Evolutionary conservation across 2,113 vertebrate species (phyloP), one percentile per base, ranked within the genome.

Genomic region (Semnopithecus entellus): DNA sequence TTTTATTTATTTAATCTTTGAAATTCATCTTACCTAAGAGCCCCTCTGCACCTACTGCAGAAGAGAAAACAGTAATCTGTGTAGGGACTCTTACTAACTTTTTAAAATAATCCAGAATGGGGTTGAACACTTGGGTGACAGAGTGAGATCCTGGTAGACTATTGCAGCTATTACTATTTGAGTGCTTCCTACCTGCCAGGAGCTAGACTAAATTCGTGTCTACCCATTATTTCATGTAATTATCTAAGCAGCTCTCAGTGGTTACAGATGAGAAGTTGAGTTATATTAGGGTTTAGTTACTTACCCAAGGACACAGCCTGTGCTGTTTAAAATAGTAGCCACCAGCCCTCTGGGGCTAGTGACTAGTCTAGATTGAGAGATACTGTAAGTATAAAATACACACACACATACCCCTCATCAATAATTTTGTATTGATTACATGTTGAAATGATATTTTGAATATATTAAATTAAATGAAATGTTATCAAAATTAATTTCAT

Each of bases 181-280:
- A 87, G 48, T 23, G 30, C n/a, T 90, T 80, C 61, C 79, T 81
- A 50, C 12, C 7, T 68, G 43, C 32, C 70, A n/a, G n/a, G 30
- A 43, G 68, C 22, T 48, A 86, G 27, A 70, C 27, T 78, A 82
- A 90, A 86, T 72, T 27, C 10, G 45, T 95, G 78, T 57, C 40
- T 25, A 32, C 43, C 48, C 40, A 66, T 57, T 50, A 87, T 35
- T 83, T 83, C n/a, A 25, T 45, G 7, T 59, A 57, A 83, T 40
- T 5, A 0, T 57, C 68, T n/a, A 38, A 94, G 57, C 23, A 92
- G 64, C 66, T 75, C 14, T 48, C 14, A 88, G 30, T 55, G 32
- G 35, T 92, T 89, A 78, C 17, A 86, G n/a, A 85, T 52, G 73
- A 95, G n/a, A 97, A 93, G 89, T 38, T 32, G 17, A 84, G 20